Base-by-base conservation (phyloP, 2,113 vertebrate genomes). In the Beaufortia kweichowensis region DNA sequence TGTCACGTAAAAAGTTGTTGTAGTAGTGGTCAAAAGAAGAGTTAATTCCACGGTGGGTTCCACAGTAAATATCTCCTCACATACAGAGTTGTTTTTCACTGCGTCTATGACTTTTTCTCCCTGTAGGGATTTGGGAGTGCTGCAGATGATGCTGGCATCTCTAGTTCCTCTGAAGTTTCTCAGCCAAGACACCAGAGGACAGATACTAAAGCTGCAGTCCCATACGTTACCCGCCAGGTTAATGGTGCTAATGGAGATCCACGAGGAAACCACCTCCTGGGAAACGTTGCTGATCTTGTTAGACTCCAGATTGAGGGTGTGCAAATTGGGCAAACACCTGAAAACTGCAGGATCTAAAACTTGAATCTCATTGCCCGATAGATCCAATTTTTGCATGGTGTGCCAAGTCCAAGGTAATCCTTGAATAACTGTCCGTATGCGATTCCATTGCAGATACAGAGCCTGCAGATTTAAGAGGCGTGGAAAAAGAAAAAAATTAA, bases 391-490 rank as follows among this genome's bases (percentile, higher is more conserved):
- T 86, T 95, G 95, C 67, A 98, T 91, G 76, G 94, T 96, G 77
- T 91, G 94, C 96, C 96, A 98, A 53, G 93, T 96, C 96, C 96
- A 98, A 0, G 94, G 94, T 75, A 93, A 79, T 0, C 95, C 96
- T 83, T 98, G 96, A 80, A 88, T 94, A 43, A 98, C 92, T 57
- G 94, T 93, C 50, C 95, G 93, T 78, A 98, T 96, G 86, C 95
- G 92, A 87, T 98, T 98, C 97, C 96, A 98, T 4, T 98, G 95
- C 86, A 98, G 83, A 77, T 96, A 98, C 55, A 98, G 96, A 0
- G 94, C 93, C 84, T 96, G 94, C 1, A 98, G 94, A 90, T 93
- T 96, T 84, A 94, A 94, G 77, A 98, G 95, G 21, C 96, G 95
- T 1, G 96, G 96, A 77, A 98, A 98, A 87, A 97, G 94, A 73